phyloP scores from a whole-genome alignment of 2,113 vertebrate genomes.

The Clarias macrocephalus region DNA sequence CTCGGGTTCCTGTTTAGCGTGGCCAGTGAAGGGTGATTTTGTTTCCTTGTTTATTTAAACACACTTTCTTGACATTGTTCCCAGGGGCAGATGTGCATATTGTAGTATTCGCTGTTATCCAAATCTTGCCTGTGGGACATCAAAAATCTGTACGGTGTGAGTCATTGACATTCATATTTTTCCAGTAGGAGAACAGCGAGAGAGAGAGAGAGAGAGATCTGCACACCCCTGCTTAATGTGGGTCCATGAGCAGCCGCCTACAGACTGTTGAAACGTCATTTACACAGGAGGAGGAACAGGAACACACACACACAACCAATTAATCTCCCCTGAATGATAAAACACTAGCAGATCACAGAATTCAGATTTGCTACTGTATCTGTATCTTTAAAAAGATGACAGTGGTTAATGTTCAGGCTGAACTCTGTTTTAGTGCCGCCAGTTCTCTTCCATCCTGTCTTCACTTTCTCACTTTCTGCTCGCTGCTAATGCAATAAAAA shows the following conservation, averaged over 20 bases:
- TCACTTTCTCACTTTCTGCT: not conserved
- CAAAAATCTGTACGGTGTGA: conserved; percentile 23
- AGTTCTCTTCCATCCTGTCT: not conserved
- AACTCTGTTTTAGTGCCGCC: not conserved
- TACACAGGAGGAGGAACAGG: not conserved
- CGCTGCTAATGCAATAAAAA: not conserved
- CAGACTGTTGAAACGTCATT: conserved; percentile 35
- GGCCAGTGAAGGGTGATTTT: conserved; percentile 1
- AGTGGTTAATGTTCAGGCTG: not conserved
- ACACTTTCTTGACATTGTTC: conserved; percentile 12
- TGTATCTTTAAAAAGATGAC: not conserved
- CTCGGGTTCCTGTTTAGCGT: not conserved
- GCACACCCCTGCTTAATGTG: conserved; percentile 25
- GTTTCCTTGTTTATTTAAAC: conserved; percentile 13
- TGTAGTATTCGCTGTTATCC: conserved; percentile 24
- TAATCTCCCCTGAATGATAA: not conserved
- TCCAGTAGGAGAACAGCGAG: conserved; percentile 8
- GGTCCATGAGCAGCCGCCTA: conserved; percentile 28
- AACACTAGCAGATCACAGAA: not conserved
- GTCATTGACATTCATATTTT: conserved; percentile 35
- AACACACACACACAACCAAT: not conserved
- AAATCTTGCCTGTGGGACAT: conserved; percentile 15
- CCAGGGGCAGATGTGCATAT: conserved; percentile 50
- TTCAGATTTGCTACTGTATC: not conserved
- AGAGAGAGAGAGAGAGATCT: conserved; percentile 13